A percentile compares a stretch with the other conserved stretches of the same genome.
Conservation (phyloP, 2,888 invertebrate genomes). For the Lissocephala sabroskyi region DNA sequence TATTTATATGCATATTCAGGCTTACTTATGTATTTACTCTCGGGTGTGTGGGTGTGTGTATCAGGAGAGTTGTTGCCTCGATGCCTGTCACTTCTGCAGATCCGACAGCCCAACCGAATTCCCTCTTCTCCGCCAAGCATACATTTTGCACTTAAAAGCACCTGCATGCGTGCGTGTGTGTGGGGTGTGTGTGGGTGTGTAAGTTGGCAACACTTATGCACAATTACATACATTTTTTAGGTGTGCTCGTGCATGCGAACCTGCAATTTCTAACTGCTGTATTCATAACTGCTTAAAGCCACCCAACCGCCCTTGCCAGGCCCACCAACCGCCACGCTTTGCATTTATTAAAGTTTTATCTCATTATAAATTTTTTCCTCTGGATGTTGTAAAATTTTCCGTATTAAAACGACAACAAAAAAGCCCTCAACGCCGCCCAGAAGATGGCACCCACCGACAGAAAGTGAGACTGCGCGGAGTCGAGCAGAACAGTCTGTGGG, state of each 20-base stretch:
- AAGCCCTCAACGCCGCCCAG: slow-evolving; percentile 34
- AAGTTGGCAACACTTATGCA: slow-evolving; percentile 49
- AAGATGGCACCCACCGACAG: background rate
- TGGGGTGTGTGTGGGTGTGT: background rate
- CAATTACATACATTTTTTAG: slow-evolving; percentile 67
- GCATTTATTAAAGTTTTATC: slow-evolving; percentile 67
- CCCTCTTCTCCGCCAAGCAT: no score
- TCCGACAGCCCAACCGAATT: no score
- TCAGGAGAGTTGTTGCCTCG: slow-evolving; percentile 3
- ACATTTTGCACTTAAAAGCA: background rate
- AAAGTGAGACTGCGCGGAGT: no score
- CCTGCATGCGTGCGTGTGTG: background rate
- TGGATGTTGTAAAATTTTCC: slow-evolving; percentile 54
- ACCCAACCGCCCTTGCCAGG: background rate
- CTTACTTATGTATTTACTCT: no score
- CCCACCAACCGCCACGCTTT: slow-evolving; percentile 20
- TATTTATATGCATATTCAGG: no score
- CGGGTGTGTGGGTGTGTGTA: no score
- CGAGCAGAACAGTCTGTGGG: no score
- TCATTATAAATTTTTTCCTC: slow-evolving; percentile 57
- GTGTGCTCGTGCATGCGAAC: slow-evolving; percentile 52
- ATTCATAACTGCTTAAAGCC: slow-evolving; percentile 59
- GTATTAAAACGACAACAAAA: slow-evolving; percentile 35
- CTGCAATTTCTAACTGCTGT: slow-evolving; percentile 46
- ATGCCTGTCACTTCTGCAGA: slow-evolving; percentile 60